Evolutionary conservation across 2,888 invertebrate genomes (phyloP), one percentile per base, ranked within the genome.

Genomic region (Eristalis intricaria): DNA sequence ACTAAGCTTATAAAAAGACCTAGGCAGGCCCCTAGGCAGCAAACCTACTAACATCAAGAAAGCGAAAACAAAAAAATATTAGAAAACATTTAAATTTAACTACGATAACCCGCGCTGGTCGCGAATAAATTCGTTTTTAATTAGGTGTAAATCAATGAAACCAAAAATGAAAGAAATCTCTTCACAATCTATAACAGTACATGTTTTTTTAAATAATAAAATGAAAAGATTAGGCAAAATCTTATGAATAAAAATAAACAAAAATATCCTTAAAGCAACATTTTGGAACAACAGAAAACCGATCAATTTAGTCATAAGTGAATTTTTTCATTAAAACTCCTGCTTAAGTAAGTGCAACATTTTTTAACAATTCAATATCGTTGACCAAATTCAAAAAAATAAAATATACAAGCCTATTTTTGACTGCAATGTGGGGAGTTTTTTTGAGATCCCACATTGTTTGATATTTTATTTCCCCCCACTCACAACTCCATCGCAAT

Each of bases 21-120:
- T 90, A 89, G 89, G 90, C 90, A 77, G 90, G 89, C 86, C 84
- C 90, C 89, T 85, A 84, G 87, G 84, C 64, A 77, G 40, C 19
- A 35, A 73, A 74, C 40, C 19, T 5, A 8, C n/a, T 50, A 50
- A 50, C 50, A 50, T 50, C 50, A 50, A 22, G n/a, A 58, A 29
- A 22, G 23, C 38, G 29, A 65, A 22, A 13, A 13, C 40, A 65
- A 23, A 26, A 75, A 75, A 23, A 77, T 73, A 80, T 69, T 26
- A 74, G 32, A 50, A 65, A 77, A 10, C 26, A 71, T 74, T 61
- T 69, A 69, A 63, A n/a, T 15, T 50, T 23, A 22, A 64, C 29
- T 64, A 60, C 77, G 66, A 69, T 23, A 13, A 64, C 63, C 50
- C 71, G 87, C 65, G 87, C 87, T 80, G 87, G 87, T 69, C 87